Base-by-base conservation (phyloP, 2,888 invertebrate species). In the Lordiphosa andalusiaca region DNA sequence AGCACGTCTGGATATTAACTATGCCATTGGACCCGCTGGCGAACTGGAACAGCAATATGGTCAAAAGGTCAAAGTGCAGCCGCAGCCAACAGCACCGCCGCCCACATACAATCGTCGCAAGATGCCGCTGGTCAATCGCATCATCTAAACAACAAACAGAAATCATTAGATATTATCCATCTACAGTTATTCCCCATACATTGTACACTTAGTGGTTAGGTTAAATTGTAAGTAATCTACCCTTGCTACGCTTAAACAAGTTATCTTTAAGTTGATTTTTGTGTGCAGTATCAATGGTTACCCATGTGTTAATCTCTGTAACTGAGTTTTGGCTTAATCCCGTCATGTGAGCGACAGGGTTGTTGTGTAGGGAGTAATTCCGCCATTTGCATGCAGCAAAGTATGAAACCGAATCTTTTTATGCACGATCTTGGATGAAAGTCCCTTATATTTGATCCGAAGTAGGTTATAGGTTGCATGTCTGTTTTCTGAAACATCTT, bases 51-150 rank as follows among this genome's bases (percentile, higher is more conserved):
- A 86, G 65, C 82, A 81, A 46, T 82, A 81, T 13, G 84, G 78
- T 7, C 84, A 82, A 44, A 84, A 82, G 61, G 80, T 81, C 1
- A 81, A 82, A 41, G 80, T 80, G 44, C 80, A 87, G 21, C 80
- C 80, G 7, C 68, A 66, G 19, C 53, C 21, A 4, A 61, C 65
- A 41, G 61, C 54, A 21, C 69, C 69, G 23, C 66, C 67, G 41
- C 50, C 73, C 71, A 70, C 92, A 90, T 91, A 92, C 6, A 92
- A 91, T 87, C 90, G 92, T 71, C 91, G 93, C 73, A 93, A 93
- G 90, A 92, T 92, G 77, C 92, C 92, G 52, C 90, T 92, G 72
- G 92, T 92, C 56, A 92, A 92, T 88, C 86, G 90, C 62, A 90
- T 90, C 73, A 88, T 88, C 52, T 89, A 88, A 83, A 54, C 9